Conservation (phyloP, 2,113 vertebrate genomes). For the Myocastor coypus region DNA sequence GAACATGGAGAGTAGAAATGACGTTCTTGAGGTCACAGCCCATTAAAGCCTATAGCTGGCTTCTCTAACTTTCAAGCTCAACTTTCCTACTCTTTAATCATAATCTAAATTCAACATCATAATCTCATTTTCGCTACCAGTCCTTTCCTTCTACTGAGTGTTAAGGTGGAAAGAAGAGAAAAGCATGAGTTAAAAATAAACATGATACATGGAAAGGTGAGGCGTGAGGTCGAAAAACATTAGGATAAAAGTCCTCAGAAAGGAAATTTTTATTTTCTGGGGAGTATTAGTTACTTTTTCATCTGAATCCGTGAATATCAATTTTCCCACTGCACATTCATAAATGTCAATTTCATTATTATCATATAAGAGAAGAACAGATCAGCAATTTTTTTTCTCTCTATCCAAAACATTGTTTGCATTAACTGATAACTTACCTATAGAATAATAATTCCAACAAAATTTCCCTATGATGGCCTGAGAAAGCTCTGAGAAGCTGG, state of each 20-base stretch:
- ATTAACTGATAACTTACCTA: neutral
- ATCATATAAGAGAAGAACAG: neutral
- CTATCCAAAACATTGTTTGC: neutral
- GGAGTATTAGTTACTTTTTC: neutral
- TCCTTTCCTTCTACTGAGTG: neutral
- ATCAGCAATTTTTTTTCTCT: neutral
- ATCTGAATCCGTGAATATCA: neutral
- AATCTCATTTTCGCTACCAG: neutral
- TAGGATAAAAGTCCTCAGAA: neutral
- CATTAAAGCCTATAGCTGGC: neutral
- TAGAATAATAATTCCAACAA: neutral
- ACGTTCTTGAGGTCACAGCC: neutral
- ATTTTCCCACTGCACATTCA: neutral
- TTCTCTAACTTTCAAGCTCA: neutral
- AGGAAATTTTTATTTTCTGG: neutral
- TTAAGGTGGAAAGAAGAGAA: neutral
- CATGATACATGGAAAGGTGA: neutral
- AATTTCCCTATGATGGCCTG: neutral
- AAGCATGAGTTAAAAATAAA: neutral
- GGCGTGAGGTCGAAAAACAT: neutral
- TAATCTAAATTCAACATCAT: neutral
- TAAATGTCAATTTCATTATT: neutral
- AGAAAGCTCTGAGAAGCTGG: neutral
- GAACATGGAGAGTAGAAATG: neutral
- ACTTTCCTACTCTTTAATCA: neutral